Evolutionary conservation across 2,113 vertebrate species (phyloP), one percentile per base, ranked within the genome.

Genomic region (Microtus richardsoni): DNA sequence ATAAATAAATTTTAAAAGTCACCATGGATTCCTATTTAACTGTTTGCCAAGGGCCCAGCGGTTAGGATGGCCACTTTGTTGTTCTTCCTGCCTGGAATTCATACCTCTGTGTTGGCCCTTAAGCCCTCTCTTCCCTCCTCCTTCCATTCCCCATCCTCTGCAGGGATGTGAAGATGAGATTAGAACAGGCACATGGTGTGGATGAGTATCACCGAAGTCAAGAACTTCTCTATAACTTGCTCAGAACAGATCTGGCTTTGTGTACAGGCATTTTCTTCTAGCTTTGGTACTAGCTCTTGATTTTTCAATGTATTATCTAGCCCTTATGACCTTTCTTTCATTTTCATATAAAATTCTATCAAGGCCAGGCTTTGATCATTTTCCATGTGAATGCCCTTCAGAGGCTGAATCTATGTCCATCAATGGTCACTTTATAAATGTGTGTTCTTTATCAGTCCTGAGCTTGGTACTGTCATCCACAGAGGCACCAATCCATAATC

Each of bases 241-340:
- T 62, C 49, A 89, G n/a, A 88, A 74, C 13, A 47, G 26, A 84
- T 52, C 79, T 89, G 22, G 22, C 49, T 71, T 11, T 62, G 41
- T 88, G 70, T 94, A 66, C 91, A 36, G 33, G 80, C 5, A 71
- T 79, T 89, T 88, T 91, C 71, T 91, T 79, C 77, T 88, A 82
- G 66, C 21, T 39, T 2, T 54, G 16, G 47, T 71, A 49, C 22
- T 70, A 52, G 17, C 60, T 85, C 75, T 52, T 44, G 17, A 75
- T 28, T 62, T 62, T 24, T 64, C 26, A 82, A 36, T 64, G 47
- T 64, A 70, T 47, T 77, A 36, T 64, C 1, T 70, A 64, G 90
- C 88, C 4, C 13, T 75, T 80, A 85, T 70, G n/a, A 3, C 28
- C 62, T 93, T 84, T 52, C 58, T 60, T 91, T 52, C 49, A 8